Conservation (phyloP, 2,797 vertebrate genomes). For the Pseudomugil gertrudae region DNA sequence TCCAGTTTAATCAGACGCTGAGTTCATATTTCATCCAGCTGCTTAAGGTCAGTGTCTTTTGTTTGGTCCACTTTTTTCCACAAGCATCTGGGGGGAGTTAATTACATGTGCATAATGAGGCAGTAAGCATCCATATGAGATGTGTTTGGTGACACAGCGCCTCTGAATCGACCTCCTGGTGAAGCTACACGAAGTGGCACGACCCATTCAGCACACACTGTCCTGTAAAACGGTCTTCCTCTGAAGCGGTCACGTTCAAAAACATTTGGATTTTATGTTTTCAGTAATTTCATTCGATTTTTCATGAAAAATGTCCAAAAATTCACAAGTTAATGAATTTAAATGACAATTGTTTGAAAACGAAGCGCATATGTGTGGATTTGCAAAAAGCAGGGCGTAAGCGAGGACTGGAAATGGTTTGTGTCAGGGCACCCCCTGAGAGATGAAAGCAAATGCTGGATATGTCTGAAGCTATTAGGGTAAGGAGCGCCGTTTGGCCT, state of each 20-base stretch:
- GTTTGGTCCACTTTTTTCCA: too few relatives aligned
- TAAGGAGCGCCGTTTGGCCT: constrained; percentile 45
- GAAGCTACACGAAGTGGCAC: background rate
- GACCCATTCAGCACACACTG: constrained; percentile 4
- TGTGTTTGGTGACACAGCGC: constrained; percentile 12
- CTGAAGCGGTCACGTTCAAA: background rate
- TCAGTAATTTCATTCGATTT: background rate
- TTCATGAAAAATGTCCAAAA: too few relatives aligned
- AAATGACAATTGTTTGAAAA: constrained; percentile 11
- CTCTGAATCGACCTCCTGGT: background rate
- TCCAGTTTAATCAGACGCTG: too few relatives aligned
- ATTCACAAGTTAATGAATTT: background rate
- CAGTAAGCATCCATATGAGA: constrained; percentile 16
- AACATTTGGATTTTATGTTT: too few relatives aligned
- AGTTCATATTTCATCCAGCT: background rate
- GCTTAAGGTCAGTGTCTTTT: background rate
- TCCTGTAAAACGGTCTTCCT: background rate
- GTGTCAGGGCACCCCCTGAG: constrained; percentile 80
- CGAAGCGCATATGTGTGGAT: constrained; percentile 37
- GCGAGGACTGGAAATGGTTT: constrained; percentile 71
- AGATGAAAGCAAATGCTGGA: constrained; percentile 82
- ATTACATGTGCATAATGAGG: constrained; percentile 11
- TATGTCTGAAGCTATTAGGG: constrained; percentile 81
- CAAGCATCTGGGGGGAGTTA: background rate
- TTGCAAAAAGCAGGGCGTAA: constrained; percentile 12